Conservation (phyloP, 2,888 invertebrate species). For the Meiosimyza platycephala region DNA sequence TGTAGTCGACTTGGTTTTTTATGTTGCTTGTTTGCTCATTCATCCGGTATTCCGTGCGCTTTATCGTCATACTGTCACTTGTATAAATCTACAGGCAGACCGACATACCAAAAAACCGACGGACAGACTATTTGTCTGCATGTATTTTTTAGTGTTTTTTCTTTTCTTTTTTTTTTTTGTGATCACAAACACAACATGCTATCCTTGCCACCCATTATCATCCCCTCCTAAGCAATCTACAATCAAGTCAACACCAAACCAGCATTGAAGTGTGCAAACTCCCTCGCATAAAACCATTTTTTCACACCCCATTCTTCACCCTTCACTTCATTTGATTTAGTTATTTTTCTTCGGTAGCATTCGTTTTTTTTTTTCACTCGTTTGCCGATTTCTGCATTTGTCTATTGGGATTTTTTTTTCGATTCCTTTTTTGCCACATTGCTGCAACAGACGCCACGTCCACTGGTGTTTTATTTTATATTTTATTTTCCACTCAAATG, state of each 20-base stretch:
- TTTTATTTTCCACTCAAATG: slow-evolving; percentile 36
- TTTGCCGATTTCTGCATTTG: slow-evolving; percentile 53
- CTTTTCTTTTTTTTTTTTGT: neutral
- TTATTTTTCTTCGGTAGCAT: slow-evolving; percentile 60
- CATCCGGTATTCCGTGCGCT: slow-evolving; percentile 32
- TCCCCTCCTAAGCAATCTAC: slow-evolving; percentile 11
- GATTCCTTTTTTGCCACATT: slow-evolving; percentile 47
- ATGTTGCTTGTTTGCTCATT: slow-evolving; percentile 42
- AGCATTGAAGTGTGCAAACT: slow-evolving; percentile 62
- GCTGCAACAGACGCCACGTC: slow-evolving; percentile 42
- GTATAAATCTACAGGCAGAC: neutral
- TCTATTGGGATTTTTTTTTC: slow-evolving; percentile 49
- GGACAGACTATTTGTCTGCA: neutral
- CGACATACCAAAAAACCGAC: neutral
- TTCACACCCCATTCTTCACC: slow-evolving; percentile 60
- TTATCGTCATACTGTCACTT: too few species aligned
- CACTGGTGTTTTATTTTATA: slow-evolving; percentile 46
- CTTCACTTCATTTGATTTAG: slow-evolving; percentile 62
- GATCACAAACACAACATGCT: slow-evolving; percentile 24
- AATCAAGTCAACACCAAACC: slow-evolving; percentile 30
- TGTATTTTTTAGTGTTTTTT: slow-evolving; percentile 6
- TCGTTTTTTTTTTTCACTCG: slow-evolving; percentile 32
- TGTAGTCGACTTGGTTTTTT: slow-evolving; percentile 45
- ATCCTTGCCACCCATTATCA: slow-evolving; percentile 17
- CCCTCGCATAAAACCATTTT: slow-evolving; percentile 61